A percentile compares a stretch with the other conserved stretches of the same genome.
phyloP scores from a whole-genome alignment of 1,140 invertebrate species.

The Tetraneura akinire region DNA sequence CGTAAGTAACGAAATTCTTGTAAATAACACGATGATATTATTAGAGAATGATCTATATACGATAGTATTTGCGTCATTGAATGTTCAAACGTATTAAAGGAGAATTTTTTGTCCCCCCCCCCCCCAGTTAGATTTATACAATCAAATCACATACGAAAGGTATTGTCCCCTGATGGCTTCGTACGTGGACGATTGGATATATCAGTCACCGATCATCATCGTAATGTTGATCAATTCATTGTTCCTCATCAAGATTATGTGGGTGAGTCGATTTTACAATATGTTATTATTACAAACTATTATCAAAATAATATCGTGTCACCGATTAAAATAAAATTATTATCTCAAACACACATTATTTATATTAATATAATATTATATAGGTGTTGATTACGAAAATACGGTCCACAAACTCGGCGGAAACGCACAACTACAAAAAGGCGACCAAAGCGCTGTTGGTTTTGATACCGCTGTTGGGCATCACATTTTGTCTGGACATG shows the following conservation, averaged over 20 bases:
- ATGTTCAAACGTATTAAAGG: too few species aligned
- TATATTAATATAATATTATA: constrained; percentile 7
- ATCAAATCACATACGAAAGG: constrained; percentile 37
- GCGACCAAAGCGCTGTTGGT: constrained; percentile 86
- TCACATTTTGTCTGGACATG: constrained; percentile 64
- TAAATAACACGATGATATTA: too few species aligned
- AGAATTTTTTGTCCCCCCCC: background rate
- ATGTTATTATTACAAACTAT: too few species aligned
- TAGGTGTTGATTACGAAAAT: constrained; percentile 86
- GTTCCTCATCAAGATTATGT: constrained; percentile 36
- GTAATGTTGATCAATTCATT: constrained; percentile 18
- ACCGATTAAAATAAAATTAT: too few species aligned
- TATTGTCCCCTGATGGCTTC: constrained; percentile 30
- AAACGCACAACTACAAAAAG: constrained; percentile 72
- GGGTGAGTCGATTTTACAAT: background rate
- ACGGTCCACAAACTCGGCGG: constrained; percentile 55
- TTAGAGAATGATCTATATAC: too few species aligned
- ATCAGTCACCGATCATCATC: constrained; percentile 22
- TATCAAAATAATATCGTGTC: too few species aligned
- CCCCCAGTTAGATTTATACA: constrained; percentile 18
- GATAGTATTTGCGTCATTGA: too few species aligned
- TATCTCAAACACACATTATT: too few species aligned
- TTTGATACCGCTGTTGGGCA: constrained; percentile 82
- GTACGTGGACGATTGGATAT: constrained; percentile 39
- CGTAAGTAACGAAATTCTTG: background rate